These are phyloP conservation scores for Xestia sexstrigata DNA, from an alignment of 2,888 invertebrate species.

Conservation along the genomic window DNA sequence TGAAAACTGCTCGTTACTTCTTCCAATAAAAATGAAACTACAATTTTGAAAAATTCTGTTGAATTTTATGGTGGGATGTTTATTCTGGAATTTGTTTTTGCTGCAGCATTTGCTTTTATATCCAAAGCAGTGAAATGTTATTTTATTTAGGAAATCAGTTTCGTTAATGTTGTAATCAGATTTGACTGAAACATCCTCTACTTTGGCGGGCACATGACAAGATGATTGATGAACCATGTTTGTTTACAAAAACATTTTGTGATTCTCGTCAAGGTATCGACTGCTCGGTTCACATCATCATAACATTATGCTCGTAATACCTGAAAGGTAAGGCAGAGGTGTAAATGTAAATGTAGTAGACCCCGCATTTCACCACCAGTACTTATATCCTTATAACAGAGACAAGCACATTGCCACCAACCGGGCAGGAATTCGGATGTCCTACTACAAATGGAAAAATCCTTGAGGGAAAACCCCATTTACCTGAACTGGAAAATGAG, in stretches of 20 bases:
- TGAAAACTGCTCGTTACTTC: conserved; percentile 35
- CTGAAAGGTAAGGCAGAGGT: not conserved
- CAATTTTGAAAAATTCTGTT: conserved; percentile 11
- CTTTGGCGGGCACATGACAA: not conserved
- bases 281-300: not conserved
- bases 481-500: not conserved
- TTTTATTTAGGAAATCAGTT: not conserved
- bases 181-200: not conserved
- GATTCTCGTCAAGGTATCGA: not conserved
- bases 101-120: conserved; percentile 4
- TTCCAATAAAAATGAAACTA: conserved; percentile 29
- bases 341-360: no score
- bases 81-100: conserved; percentile 19
- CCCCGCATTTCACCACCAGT: not conserved
- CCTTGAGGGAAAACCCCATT: not conserved
- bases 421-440: not conserved
- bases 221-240: conserved; percentile 6
- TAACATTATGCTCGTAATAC: no score
- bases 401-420: not conserved
- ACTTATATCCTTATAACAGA: not conserved
- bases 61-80: conserved; percentile 19
- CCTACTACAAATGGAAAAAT: not conserved
- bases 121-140: not conserved
- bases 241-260: conserved; percentile 7
- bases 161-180: not conserved